Evolutionary conservation across 2,113 vertebrate genomes (phyloP), one percentile per base, ranked within the genome.

Genomic region (Eidolon helvum): DNA sequence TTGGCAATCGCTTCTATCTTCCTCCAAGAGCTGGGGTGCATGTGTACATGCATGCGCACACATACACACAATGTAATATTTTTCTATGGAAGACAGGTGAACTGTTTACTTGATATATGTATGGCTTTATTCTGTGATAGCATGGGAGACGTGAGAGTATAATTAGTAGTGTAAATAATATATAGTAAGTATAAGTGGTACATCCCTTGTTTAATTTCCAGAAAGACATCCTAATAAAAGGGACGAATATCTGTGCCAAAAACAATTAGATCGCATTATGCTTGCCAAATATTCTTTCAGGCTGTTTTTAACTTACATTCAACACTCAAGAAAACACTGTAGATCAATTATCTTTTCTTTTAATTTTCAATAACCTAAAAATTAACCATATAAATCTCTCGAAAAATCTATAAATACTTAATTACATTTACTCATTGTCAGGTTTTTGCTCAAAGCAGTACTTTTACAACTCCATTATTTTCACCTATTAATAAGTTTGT

Each of bases 211-310:
- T 95, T 86, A 86, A 72, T 59, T 82, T 87, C n/a, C 8, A 79
- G 28, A 82, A 86, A 43, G 50, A 45, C 16, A 57, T 72, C 30
- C 43, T 79, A 53, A 88, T n/a, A 53, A 9, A 90, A 59, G 16
- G 4, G 33, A 74, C 69, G 28, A 26, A 26, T 33, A 89, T 89
- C 21, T 97, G 57, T 90, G 86, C 55, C 97, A 85, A 93, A 96
- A 97, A n/a, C 28, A 68, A 53, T 50, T 65, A 82, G 22, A 85
- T 78, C 21, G 55, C 8, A 85, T 97, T 98, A 82, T 96, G 75
- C 93, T 97, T 96, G 94, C 96, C 96, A 97, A 98, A 96, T 96
- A 66, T 2, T 97, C 91, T 82, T 93, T 90, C 59, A 90, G 30
- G 22, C 66, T 98, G 75, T 94, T 91, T 96, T 88, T 97, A 59